phyloP scores from a whole-genome alignment of 2,888 invertebrate genomes.

The Agrilus biguttatus region DNA sequence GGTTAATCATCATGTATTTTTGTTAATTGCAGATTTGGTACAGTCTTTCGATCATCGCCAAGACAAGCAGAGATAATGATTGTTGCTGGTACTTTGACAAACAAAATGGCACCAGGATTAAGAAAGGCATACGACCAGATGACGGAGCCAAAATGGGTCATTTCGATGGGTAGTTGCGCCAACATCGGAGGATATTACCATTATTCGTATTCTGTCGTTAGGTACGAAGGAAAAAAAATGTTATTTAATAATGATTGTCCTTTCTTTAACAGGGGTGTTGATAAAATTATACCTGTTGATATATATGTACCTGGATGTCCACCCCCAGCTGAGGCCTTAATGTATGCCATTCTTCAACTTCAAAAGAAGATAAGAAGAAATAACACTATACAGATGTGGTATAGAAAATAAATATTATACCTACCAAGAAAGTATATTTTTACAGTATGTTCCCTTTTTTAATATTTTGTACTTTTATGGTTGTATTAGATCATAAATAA shows the following conservation, averaged over 20 bases:
- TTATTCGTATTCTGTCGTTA: conserved; percentile 59
- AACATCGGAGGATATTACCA: conserved; percentile 68
- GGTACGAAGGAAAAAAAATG: no score
- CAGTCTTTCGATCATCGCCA: conserved; percentile 48
- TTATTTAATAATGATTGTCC: no score
- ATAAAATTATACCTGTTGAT: conserved; percentile 69
- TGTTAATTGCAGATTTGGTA: conserved; percentile 39
- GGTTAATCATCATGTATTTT: no score
- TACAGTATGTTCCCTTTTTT: no score
- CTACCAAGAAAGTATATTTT: no score
- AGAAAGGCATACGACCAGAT: conserved; percentile 47
- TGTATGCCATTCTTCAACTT: conserved; percentile 72
- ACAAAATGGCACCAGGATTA: conserved; percentile 55
- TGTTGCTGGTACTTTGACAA: conserved; percentile 49
- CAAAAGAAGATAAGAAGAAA: conserved; percentile 78
- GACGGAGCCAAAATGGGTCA: conserved; percentile 56
- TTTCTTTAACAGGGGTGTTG: conserved; percentile 44
- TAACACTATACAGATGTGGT: conserved; percentile 37
- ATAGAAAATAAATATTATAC: conserved; percentile 16
- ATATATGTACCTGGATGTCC: conserved; percentile 90
- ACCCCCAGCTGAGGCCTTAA: conserved; percentile 82
- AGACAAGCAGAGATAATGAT: conserved; percentile 49
- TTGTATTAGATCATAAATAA: no score
- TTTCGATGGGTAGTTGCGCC: conserved; percentile 66
- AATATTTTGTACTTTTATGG: no score